Conservation (phyloP, 2,888 invertebrate species). For the Xestia c-nigrum region DNA sequence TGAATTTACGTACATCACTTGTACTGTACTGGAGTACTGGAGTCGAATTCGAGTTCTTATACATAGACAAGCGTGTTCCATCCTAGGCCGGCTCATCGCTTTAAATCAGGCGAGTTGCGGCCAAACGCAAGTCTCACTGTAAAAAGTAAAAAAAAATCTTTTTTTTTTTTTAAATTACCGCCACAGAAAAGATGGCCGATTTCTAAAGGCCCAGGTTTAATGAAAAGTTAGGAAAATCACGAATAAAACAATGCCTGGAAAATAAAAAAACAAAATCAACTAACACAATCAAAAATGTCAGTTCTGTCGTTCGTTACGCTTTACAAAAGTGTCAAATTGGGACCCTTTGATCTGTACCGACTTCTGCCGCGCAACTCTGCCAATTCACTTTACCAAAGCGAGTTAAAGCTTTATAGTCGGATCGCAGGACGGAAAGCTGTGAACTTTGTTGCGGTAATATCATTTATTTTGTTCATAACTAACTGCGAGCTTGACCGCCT, state of each 20-base stretch:
- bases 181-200: not conserved
- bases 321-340: not conserved
- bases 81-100: not conserved
- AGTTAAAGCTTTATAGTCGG: constrained; percentile 8
- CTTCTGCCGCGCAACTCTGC: not conserved
- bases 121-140: not conserved
- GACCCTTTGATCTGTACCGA: constrained; percentile 9
- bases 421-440: not conserved
- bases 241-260: not conserved
- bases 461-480: constrained; percentile 4
- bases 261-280: not conserved
- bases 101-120: not conserved
- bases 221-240: not conserved
- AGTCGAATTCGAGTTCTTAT: not conserved
- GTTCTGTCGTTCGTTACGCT: not conserved
- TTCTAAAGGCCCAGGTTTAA: not conserved
- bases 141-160: not conserved
- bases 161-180: too few species aligned
- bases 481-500: not conserved
- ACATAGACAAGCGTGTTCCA: not conserved
- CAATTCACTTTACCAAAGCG: constrained; percentile 15
- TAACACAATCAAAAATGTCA: not conserved
- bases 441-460: constrained; percentile 28
- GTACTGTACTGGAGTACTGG: not conserved
- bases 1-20: too few species aligned